phyloP scores from a whole-genome alignment of 2,888 invertebrate species.

The Salpingus planirostris region DNA sequence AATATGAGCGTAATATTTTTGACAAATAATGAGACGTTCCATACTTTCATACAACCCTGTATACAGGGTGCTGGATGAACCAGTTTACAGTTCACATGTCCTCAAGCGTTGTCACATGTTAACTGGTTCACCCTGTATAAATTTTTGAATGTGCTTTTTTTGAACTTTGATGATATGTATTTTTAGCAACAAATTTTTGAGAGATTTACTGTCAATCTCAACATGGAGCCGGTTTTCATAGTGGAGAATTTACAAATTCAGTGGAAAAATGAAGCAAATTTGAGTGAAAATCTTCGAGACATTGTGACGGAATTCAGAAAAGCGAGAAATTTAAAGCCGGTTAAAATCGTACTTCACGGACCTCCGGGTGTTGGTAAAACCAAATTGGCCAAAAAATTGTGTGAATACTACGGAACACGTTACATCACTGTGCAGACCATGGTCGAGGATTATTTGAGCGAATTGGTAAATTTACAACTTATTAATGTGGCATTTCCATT shows the following conservation, averaged over 20 bases:
- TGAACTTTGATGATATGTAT: background rate
- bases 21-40: background rate
- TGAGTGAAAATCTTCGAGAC: conserved; percentile 43
- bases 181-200: conserved; percentile 50
- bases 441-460: conserved; percentile 41
- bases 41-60: too few species aligned
- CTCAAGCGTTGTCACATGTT: too few species aligned
- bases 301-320: conserved; percentile 28
- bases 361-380: conserved; percentile 61
- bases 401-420: conserved; percentile 49
- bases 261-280: conserved; percentile 48
- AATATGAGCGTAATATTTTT: conserved; percentile 42
- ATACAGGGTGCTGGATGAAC: too few species aligned
- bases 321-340: conserved; percentile 45
- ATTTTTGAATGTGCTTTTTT: background rate
- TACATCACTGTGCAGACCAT: conserved; percentile 50
- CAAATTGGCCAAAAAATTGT: conserved; percentile 47
- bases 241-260: conserved; percentile 43
- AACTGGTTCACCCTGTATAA: too few species aligned
- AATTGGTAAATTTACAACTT: too few species aligned
- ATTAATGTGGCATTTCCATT: too few species aligned
- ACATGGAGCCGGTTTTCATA: conserved; percentile 51
- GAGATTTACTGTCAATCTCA: conserved; percentile 48
- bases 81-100: too few species aligned
- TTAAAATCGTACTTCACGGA: conserved; percentile 54